phyloP scores from a whole-genome alignment of 2,888 invertebrate species.

The Amphipoea lucens region DNA sequence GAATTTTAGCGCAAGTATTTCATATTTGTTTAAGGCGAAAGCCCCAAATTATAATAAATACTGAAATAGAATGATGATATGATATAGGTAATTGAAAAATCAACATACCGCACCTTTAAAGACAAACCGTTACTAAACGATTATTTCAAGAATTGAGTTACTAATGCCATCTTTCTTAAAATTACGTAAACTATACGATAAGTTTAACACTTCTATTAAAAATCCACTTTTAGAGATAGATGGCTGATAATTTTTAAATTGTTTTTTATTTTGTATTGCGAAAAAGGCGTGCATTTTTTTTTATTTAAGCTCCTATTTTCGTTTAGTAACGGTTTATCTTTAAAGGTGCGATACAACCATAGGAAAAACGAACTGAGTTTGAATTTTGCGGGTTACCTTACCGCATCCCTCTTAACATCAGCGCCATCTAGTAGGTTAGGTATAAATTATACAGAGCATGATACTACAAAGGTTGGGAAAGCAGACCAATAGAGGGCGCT shows the following conservation, averaged over 20 bases:
- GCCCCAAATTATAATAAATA: neutral
- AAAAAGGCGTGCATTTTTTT: too few relatives aligned
- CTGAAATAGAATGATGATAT: neutral
- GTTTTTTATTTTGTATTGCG: too few relatives aligned
- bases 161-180: too few relatives aligned
- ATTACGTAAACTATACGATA: too few relatives aligned
- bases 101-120: neutral
- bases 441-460: neutral
- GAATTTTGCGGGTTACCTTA: neutral
- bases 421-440: conserved; percentile 13
- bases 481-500: neutral
- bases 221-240: too few relatives aligned
- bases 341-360: too few relatives aligned
- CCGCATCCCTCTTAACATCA: neutral
- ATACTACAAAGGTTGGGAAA: neutral
- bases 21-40: neutral
- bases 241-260: too few relatives aligned
- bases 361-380: neutral
- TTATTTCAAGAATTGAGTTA: too few relatives aligned
- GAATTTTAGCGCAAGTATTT: neutral
- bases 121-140: too few relatives aligned
- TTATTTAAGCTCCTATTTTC: too few relatives aligned
- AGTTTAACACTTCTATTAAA: too few relatives aligned
- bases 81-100: neutral
- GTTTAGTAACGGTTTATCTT: too few relatives aligned